Conservation (phyloP, 2,113 vertebrate species). For the Saguinus imperator region DNA sequence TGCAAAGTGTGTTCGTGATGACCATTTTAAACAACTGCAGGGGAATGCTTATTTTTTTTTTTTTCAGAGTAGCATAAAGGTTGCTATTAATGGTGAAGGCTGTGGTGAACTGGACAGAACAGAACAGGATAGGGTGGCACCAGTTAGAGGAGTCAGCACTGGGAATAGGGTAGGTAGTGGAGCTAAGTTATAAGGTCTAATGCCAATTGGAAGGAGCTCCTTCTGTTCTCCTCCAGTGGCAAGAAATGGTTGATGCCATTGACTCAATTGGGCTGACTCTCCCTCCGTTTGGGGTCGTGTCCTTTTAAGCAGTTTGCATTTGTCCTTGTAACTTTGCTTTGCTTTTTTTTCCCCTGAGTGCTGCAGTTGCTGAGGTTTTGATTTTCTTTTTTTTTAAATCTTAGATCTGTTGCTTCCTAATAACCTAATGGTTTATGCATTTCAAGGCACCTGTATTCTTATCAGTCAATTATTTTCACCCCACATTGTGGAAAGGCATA, state of each 20-base stretch:
- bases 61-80: background rate
- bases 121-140: background rate
- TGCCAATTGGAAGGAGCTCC: rapidly evolving
- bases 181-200: background rate
- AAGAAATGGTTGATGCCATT: background rate
- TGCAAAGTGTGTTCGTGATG: background rate
- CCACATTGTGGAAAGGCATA: background rate
- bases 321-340: background rate
- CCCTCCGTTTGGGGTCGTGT: no score
- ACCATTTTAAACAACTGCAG: background rate
- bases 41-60: background rate
- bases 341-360: background rate
- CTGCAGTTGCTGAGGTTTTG: background rate
- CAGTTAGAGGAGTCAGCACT: background rate
- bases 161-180: background rate
- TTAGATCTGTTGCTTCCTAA: background rate
- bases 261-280: background rate
- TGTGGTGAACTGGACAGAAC: background rate
- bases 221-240: no score
- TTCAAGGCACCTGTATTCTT: background rate
- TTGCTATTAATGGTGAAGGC: background rate
- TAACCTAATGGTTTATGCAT: background rate
- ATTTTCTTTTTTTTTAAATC: background rate
- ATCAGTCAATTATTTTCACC: background rate
- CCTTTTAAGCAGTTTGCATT: background rate